Percentiles rank a stretch among this genome's conserved stretches.
phyloP scores from a whole-genome alignment of 2,888 invertebrate species.

The Adelphocoris suturalis region DNA sequence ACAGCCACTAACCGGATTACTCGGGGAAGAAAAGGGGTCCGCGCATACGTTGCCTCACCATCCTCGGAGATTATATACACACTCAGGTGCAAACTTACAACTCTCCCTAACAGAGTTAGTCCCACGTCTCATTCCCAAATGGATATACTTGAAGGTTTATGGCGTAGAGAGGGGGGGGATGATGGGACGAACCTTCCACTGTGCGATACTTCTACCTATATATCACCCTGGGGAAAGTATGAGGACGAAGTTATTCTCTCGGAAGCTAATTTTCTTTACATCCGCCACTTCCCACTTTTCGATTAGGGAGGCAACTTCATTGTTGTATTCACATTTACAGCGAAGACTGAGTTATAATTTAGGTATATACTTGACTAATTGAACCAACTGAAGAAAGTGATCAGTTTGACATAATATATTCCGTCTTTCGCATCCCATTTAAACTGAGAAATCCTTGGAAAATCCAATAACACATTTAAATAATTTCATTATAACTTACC shows the following conservation, averaged over 20 bases:
- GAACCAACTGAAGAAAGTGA: too few relatives aligned
- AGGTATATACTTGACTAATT: too few relatives aligned
- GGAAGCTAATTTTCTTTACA: slow-evolving; percentile 21
- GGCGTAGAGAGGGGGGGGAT: background rate
- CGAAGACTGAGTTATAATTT: too few relatives aligned
- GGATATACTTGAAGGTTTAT: slow-evolving; percentile 57
- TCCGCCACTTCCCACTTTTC: background rate
- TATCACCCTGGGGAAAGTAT: slow-evolving; percentile 24
- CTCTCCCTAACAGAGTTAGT: slow-evolving; percentile 69
- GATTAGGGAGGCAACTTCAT: slow-evolving; percentile 11
- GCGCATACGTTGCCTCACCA: slow-evolving; percentile 29
- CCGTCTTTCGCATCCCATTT: too few relatives aligned
- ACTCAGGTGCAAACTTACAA: slow-evolving; percentile 71
- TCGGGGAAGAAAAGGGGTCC: slow-evolving; percentile 16
- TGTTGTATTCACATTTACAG: background rate
- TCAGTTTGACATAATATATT: too few relatives aligned
- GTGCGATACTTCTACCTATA: background rate
- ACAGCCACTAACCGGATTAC: slow-evolving; percentile 55
- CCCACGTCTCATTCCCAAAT: slow-evolving; percentile 68
- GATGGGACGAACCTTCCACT: background rate
- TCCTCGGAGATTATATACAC: slow-evolving; percentile 53
- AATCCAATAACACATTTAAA: too few relatives aligned
- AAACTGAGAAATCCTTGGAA: too few relatives aligned
- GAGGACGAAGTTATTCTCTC: slow-evolving; percentile 50
- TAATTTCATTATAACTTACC: too few relatives aligned